phyloP scores from a whole-genome alignment of 2,113 vertebrate species.

The human region DNA sequence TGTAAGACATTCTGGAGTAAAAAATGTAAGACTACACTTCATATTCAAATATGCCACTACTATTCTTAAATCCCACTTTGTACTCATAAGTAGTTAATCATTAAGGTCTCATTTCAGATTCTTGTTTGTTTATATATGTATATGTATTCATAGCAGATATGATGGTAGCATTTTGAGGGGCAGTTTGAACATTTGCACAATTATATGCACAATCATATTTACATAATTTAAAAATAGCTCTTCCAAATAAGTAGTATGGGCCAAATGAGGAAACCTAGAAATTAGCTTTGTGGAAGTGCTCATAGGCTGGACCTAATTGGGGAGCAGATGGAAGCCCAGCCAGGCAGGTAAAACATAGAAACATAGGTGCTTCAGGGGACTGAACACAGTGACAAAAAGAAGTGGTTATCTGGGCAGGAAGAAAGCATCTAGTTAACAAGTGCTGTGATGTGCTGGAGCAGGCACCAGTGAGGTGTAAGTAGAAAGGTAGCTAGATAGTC shows the following conservation, averaged over 20 bases:
- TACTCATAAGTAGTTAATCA: conserved; percentile 1
- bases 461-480: background rate
- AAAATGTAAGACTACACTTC: background rate
- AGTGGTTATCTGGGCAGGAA: background rate
- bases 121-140: background rate
- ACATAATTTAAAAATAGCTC: background rate
- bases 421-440: background rate
- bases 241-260: background rate
- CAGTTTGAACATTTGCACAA: background rate
- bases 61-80: conserved; percentile 10
- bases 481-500: background rate
- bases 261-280: background rate
- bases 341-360: background rate
- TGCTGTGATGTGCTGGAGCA: background rate
- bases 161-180: background rate
- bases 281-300: background rate
- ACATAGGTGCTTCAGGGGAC: background rate
- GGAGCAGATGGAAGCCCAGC: background rate
- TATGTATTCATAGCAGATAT: background rate
- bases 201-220: background rate
- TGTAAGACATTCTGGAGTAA: background rate
- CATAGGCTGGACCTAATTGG: background rate
- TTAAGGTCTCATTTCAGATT: conserved; percentile 40
- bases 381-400: background rate
- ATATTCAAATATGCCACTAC: background rate